These are phyloP conservation scores for Xylota sylvarum DNA, from an alignment of 2,888 invertebrate genomes.

Conservation along the genomic window DNA sequence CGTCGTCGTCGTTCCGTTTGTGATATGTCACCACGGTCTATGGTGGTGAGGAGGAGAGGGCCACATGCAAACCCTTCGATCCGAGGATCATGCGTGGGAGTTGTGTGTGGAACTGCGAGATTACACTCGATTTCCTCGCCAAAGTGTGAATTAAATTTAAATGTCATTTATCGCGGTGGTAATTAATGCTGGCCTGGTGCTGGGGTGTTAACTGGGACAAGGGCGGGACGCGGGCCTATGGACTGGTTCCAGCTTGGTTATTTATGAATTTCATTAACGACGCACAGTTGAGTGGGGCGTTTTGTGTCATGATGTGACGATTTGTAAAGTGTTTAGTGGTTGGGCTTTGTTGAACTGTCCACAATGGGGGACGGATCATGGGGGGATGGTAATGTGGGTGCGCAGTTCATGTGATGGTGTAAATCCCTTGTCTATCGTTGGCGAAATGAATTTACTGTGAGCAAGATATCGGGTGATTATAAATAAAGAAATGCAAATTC, in stretches of 20 bases:
- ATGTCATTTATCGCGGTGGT: conserved; percentile 78
- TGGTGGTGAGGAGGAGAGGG: not conserved
- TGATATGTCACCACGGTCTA: conserved; percentile 48
- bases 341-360: conserved; percentile 44
- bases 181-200: conserved; percentile 74
- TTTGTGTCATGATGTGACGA: conserved; percentile 74
- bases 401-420: conserved; percentile 32
- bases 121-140: conserved; percentile 72
- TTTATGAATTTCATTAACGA: conserved; percentile 77
- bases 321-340: conserved; percentile 71
- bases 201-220: conserved; percentile 53
- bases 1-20: conserved; percentile 49
- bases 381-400: not conserved
- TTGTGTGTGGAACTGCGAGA: conserved; percentile 69
- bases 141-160: conserved; percentile 78
- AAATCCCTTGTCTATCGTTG: conserved; percentile 50
- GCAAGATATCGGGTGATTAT: conserved; percentile 64
- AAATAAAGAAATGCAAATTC: conserved; percentile 69
- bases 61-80: conserved; percentile 45
- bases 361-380: conserved; percentile 17
- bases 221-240: conserved; percentile 28
- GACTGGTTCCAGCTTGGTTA: conserved; percentile 67
- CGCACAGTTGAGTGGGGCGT: conserved; percentile 73
- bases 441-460: conserved; percentile 67
- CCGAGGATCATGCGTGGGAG: conserved; percentile 74